Percentiles rank a stretch among this genome's conserved stretches.
Evolutionary conservation across 2,797 vertebrate species (phyloP).

Genomic region (Paedocypris micromegethes): DNA sequence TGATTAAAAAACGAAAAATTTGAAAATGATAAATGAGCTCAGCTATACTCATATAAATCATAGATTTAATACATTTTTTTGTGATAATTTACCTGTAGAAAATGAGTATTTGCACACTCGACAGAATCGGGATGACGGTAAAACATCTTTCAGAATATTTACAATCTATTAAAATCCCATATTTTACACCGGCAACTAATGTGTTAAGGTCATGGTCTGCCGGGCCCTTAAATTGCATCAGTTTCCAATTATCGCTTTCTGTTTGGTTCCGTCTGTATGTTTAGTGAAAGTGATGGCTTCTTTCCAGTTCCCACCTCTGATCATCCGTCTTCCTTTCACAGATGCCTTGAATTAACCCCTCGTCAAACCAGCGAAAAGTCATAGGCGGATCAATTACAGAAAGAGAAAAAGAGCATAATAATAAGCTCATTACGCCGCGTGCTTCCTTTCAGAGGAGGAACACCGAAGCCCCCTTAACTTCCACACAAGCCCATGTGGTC

Average conservation of each 20-base stretch:
- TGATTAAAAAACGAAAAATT: too few relatives aligned
- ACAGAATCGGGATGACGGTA: too few relatives aligned
- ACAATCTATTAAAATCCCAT: too few relatives aligned
- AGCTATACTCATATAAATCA: too few relatives aligned
- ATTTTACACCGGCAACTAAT: constrained; percentile 41
- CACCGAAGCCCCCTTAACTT: constrained; percentile 30
- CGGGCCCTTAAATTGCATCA: constrained; percentile 61
- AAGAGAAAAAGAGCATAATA: constrained; percentile 11
- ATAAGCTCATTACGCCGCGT: constrained; percentile 22
- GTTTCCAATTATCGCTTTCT: constrained; percentile 28
- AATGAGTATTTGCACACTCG: too few relatives aligned
- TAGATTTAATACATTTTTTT: too few relatives aligned
- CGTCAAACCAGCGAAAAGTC: constrained; percentile 17
- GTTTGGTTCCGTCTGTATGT: constrained; percentile 53
- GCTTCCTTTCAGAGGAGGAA: constrained; percentile 10
- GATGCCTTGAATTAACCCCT: constrained; percentile 25
- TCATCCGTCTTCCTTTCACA: constrained; percentile 5
- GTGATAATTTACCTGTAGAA: too few relatives aligned
- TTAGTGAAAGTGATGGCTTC: constrained; percentile 47
- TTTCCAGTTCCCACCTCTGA: not conserved
- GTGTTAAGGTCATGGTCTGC: constrained; percentile 56
- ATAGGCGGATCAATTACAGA: constrained; percentile 15
- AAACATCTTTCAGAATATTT: too few relatives aligned
- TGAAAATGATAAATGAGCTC: too few relatives aligned
- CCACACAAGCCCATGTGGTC: constrained; percentile 60